Base-by-base conservation (phyloP, 2,113 vertebrate genomes). In the Loxodonta africana region DNA sequence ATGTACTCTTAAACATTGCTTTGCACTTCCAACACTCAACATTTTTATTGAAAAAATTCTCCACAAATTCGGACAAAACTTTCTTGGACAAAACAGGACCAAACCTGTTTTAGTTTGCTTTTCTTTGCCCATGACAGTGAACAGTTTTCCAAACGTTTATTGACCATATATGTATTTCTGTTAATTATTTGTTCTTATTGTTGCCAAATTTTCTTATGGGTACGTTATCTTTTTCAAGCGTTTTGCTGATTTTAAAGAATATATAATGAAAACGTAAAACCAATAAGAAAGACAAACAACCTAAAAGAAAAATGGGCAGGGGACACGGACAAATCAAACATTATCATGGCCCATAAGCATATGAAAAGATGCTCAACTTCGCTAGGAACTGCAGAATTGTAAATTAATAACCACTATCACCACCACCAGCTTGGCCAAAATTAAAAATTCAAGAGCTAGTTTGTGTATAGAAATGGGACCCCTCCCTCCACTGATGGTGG, bases 371-470 rank as follows among this genome's bases (percentile, higher is more conserved):
- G 46, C 6, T 84, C 57, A 67, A 67, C 6, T 60, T 90, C 41
- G 53, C 6, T 67, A 83, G 25, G 48, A 48, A 94, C 20, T 30
- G 73, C 69, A 57, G 11, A 95, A 46, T 90, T 60, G 53, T 37
- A 95, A 90, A 95, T 84, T 57, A 78, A 88, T 81, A 88, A 76
- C 48, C 90, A 83, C 9, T 37, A 77, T 46, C 71, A 26, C 20
- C 73, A 48, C n/a, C 60, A 77, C 15, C 10, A n/a, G 46, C 77
- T 80, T 25, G 11, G 17, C 11, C 62, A 78, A 94, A 84, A 67
- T 60, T 57, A 67, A 78, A 95, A 90, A 80, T 25, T 9, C 86
- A 83, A 94, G 46, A 77, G 30, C 30, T 30, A 3, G 33, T 60
- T 25, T 3, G 60, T 65, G 48, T 48, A 48, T 30, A 85, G 83